Conservation (phyloP, 2,888 invertebrate species). For the Lasioglossum villosulum region DNA sequence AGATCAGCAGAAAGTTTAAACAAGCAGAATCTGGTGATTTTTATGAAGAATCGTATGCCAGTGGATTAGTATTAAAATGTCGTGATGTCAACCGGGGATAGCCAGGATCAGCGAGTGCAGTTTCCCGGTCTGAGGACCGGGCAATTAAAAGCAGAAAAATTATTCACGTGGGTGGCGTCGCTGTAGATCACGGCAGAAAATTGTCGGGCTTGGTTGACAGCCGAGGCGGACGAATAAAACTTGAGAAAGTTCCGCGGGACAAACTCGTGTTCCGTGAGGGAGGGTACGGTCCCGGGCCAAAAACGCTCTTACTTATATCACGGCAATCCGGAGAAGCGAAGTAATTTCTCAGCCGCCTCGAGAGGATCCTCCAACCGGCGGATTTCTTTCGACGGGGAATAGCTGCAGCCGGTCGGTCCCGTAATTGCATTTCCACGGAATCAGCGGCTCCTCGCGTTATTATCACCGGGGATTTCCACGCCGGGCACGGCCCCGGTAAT, state of each 20-base stretch:
- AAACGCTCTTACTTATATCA: constrained; percentile 56
- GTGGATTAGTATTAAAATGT: too few species aligned
- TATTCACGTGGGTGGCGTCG: not conserved
- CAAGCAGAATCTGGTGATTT: too few species aligned
- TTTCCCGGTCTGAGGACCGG: not conserved
- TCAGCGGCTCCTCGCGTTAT: constrained; percentile 63
- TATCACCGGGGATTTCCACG: constrained; percentile 65
- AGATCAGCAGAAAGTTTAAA: too few species aligned
- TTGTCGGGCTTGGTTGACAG: constrained; percentile 15
- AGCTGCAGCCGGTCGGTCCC: constrained; percentile 42
- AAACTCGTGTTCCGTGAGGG: constrained; percentile 34
- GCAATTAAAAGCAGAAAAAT: not conserved
- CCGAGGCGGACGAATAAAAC: constrained; percentile 6
- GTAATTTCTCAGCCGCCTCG: constrained; percentile 63
- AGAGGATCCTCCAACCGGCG: constrained; percentile 49
- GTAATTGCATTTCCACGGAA: constrained; percentile 71
- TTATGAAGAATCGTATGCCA: too few species aligned
- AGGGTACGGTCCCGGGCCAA: constrained; percentile 21
- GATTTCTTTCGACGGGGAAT: constrained; percentile 64
- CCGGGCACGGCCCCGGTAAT: constrained; percentile 55
- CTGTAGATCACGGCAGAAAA: constrained; percentile 7
- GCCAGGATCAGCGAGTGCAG: not conserved
- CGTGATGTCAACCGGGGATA: too few species aligned
- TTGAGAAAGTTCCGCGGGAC: constrained; percentile 33
- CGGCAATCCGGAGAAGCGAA: constrained; percentile 56